These are phyloP conservation scores for Cyanoderma ruficeps DNA, from an alignment of 2,113 vertebrate species.

Conservation along the genomic window DNA sequence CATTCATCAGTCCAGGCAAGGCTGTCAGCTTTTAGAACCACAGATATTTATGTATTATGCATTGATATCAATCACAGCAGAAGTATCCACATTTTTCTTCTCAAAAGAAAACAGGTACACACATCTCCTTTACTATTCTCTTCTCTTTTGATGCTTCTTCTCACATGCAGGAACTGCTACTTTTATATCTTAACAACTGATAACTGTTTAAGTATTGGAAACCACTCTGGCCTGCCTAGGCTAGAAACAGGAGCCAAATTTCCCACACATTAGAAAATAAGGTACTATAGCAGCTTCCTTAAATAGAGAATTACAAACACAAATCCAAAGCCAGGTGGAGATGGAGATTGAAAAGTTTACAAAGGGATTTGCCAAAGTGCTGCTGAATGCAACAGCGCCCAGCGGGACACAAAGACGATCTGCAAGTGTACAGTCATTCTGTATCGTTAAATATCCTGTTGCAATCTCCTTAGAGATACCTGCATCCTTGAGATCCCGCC, in stretches of 20 bases:
- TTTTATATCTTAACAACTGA: neutral
- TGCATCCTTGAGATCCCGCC: neutral
- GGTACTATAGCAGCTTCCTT: neutral
- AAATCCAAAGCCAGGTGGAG: neutral
- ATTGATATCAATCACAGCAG: neutral
- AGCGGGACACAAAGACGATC: accelerated
- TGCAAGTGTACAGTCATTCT: accelerated
- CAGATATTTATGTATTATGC: neutral
- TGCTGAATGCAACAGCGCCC: neutral
- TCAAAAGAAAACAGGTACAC: neutral
- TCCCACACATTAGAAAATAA: neutral
- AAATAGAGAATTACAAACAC: neutral
- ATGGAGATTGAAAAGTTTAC: neutral
- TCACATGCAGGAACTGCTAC: neutral
- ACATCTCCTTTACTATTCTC: neutral
- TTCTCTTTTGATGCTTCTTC: neutral
- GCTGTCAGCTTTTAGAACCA: conserved; percentile 3
- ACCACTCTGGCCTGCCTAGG: neutral
- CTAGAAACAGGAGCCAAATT: neutral
- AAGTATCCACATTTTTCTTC: neutral
- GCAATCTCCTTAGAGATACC: neutral
- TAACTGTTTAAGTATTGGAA: neutral
- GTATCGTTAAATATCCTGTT: accelerated
- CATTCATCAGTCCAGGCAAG: conserved; percentile 8
- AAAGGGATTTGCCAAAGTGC: neutral